Percentiles rank a stretch among this genome's conserved stretches.
Evolutionary conservation across 2,113 vertebrate genomes (phyloP).

Genomic region (Nestor notabilis): DNA sequence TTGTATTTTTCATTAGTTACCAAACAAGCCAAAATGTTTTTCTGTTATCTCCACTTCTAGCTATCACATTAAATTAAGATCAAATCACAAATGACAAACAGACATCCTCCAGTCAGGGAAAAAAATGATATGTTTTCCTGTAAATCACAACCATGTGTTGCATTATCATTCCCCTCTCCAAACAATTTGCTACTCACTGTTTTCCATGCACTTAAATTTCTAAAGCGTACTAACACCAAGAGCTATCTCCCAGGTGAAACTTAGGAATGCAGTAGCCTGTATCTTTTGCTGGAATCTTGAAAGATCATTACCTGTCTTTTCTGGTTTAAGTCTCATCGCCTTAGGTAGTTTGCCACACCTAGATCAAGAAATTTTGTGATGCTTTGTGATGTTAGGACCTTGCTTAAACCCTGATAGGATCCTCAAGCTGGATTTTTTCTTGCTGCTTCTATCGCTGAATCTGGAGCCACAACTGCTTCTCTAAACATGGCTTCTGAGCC

Average conservation of each 20-base stretch:
- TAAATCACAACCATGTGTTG: conserved; percentile 37
- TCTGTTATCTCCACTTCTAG: conserved; percentile 1
- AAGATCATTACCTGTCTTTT: background rate
- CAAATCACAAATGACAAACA: conserved; percentile 34
- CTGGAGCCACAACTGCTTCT: background rate
- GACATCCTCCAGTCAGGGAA: background rate
- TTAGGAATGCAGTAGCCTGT: background rate
- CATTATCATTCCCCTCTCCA: background rate
- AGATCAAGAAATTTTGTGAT: background rate
- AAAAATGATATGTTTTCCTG: background rate
- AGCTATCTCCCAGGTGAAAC: background rate
- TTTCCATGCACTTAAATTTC: background rate
- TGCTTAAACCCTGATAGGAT: background rate
- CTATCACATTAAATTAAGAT: conserved; percentile 43
- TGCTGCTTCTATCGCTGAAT: background rate
- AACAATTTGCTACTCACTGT: background rate
- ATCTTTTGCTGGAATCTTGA: background rate
- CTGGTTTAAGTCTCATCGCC: background rate
- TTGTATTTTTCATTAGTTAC: conserved; percentile 26
- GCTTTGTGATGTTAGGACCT: background rate
- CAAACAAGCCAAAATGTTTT: background rate
- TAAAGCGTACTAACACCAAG: background rate
- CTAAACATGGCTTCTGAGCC: background rate
- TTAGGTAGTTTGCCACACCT: background rate
- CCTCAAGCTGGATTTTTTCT: background rate